Evolutionary conservation across 2,797 vertebrate species (phyloP), one percentile per base, ranked within the genome.

Genomic region (Sphenopsis melanotis): DNA sequence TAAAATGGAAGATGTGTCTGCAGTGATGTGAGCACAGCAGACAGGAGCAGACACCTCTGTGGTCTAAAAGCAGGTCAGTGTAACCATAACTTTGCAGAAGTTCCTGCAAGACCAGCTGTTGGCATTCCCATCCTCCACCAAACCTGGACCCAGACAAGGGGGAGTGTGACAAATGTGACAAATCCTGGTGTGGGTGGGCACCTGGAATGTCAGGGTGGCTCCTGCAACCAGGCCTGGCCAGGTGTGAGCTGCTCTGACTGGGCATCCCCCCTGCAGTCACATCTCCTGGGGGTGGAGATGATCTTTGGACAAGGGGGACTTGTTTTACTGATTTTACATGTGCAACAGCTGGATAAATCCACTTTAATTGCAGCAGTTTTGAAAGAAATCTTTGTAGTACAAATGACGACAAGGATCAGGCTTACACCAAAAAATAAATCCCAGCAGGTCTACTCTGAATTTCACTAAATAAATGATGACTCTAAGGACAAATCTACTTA

Each of bases 131-230:
- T 63, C 19, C 42, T 60, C 26, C 44, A 37, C 26, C 12, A 12
- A 82, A 57, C 36, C 37, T 1, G 0, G 15, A 52, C 36, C 14
- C 69, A 71, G 0, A 4, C 11, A n/a, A 63, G 26, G 34, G 1
- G 30, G 27, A 72, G 6, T 36, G 52, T 20, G 47, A 32, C 59
- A 80, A 65, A 27, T 2, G 41, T 29, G 42, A 37, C 66, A 69
- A 65, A 36, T 7, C 8, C 36, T 4, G 22, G 42, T 26, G n/a
- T 24, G 47, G 18, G 4, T 65, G 81, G 16, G 46, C 24, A 61
- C 17, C 36, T 52, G 65, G 39, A n/a, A 37, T 39, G 15, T 52
- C 68, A 66, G 37, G 18, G 34, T 19, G 37, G 26, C 19, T 66
- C 10, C 16, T 64, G 61, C 18, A 71, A 1, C 17, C 55, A 14